Evolutionary conservation across 2,113 vertebrate species (phyloP), one percentile per base, ranked within the genome.

Genomic region (Gobius niger): DNA sequence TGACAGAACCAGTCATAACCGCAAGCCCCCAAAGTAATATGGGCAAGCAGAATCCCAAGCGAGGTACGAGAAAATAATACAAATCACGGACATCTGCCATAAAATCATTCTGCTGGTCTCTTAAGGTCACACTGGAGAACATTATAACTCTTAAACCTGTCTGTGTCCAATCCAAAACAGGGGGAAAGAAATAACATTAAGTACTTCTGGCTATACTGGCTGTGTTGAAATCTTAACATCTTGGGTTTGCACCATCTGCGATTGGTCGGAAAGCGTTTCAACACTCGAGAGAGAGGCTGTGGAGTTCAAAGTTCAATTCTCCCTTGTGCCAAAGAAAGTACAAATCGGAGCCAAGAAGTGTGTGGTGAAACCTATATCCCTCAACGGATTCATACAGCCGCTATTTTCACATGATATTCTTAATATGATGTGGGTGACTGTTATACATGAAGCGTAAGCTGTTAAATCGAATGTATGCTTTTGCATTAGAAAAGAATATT

Each of bases 271-370:
- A 62, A 78, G 70, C 46, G 9, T 65, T 72, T 9, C 0, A 60
- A 77, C 64, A 62, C 82, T 65, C 73, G 14, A 15, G 75, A 75
- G 75, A 75, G 73, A 71, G 60, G 1, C 1, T n/a, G 57, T 9
- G 10, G 8, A 73, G 75, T 77, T 87, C 71, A 87, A 72, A 77
- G 81, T 78, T 86, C 73, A 63, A 34, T 14, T 68, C 67, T 52
- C 56, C 63, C 47, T 76, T 24, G 9, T 70, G 88, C 86, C 87
- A 89, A 83, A 85, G 59, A 82, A 78, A 90, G 84, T 78, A 84
- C 73, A 73, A 66, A 60, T 59, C 24, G 49, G 63, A 63, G 84
- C 72, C 79, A 78, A 65, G 15, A 60, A 44, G 34, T 65, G 74
- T 66, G 79, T 71, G 67, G 74, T 77, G 70, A 78, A 78, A 78